Base-by-base conservation (phyloP, 2,797 vertebrate genomes). In the Calcarius lapponicus region DNA sequence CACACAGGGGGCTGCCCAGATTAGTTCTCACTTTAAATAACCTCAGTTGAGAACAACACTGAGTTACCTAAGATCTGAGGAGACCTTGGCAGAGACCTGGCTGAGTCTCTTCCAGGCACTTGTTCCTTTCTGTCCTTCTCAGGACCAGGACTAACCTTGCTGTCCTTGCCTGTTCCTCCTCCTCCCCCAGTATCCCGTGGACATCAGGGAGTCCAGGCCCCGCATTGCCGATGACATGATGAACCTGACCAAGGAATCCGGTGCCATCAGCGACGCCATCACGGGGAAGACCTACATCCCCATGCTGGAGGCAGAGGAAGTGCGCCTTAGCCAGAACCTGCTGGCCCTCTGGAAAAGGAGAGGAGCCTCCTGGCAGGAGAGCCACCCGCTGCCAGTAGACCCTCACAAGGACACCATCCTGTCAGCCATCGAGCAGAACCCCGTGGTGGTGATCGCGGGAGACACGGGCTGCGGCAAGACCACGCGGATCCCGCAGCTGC, bases 401-500 rank as follows among this genome's bases (percentile, higher is more conserved):
- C 95, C 97, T 13, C 98, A 99, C 92, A 97, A 98, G 50, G 97
- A 99, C 94, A 97, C 97, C 1, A 98, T 99, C 85, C 95, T 99
- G 32, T 98, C 97, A 0, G 98, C 98, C 7, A 98, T 99, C 22
- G 98, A 98, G 84, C 97, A 98, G 67, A 98, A 99, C 70, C 98
- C 98, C 2, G 99, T 99, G 34, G 98, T 99, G 10, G 98, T 99
- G 86, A 98, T 99, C 18, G 98, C 98, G 0, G 99, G 99, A 13
- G 99, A 99, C 95, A 99, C 99, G 0, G 99, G 99, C 48, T 99
- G 99, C 1, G 99, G 99, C 34, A 99, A 99, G 76, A 99, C 99
- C 14, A 99, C 99, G 0, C 98, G 99, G 18, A 98, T 99, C 94
- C 99, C 99, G 1, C 99, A 99, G 93, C 98, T 99, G 82, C 97